Conservation (phyloP, 92 coral and sea anemone genomes). For the Palythoa grandiflora region DNA sequence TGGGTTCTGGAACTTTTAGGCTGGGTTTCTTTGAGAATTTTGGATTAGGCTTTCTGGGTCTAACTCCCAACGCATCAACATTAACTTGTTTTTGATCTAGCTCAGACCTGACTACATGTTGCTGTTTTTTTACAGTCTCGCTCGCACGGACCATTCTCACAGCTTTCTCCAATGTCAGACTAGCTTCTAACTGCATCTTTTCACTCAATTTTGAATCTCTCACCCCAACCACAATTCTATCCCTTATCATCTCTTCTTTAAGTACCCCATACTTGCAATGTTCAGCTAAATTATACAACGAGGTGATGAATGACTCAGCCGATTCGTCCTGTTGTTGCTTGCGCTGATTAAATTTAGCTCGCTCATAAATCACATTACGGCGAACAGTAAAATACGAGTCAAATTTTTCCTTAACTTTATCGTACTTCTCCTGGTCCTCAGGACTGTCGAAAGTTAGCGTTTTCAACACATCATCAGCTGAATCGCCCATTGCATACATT, state of each 20-base stretch:
- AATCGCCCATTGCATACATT: slow-evolving; percentile 43
- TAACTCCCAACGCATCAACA: slow-evolving; percentile 26
- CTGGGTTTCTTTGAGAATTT: slow-evolving; percentile 21
- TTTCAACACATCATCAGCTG: slow-evolving; percentile 42
- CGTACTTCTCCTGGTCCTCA: slow-evolving; percentile 37
- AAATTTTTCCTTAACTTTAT: slow-evolving; percentile 56
- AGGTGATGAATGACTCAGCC: slow-evolving; percentile 59
- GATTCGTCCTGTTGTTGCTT: slow-evolving; percentile 52
- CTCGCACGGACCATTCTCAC: slow-evolving; percentile 51
- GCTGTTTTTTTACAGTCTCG: slow-evolving; percentile 51
- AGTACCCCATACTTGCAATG: slow-evolving; percentile 61
- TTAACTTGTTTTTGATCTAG: slow-evolving; percentile 27
- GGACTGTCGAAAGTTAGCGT: slow-evolving; percentile 26
- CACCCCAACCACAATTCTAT: slow-evolving; percentile 65
- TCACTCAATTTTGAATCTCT: slow-evolving; percentile 51
- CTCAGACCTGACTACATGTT: slow-evolving; percentile 43
- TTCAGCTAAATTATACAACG: slow-evolving; percentile 59
- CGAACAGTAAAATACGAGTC: slow-evolving; percentile 40
- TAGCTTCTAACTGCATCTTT: slow-evolving; percentile 60
- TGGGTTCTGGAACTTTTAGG: slow-evolving; percentile 24
- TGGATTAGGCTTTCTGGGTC: slow-evolving; percentile 28
- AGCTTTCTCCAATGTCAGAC: slow-evolving; percentile 63
- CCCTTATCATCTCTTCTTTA: slow-evolving; percentile 68
- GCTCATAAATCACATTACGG: slow-evolving; percentile 52
- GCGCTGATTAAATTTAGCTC: slow-evolving; percentile 63